These are phyloP conservation scores for Leptinotarsa tumamoca DNA, from an alignment of 2,888 invertebrate genomes.

Conservation along the genomic window DNA sequence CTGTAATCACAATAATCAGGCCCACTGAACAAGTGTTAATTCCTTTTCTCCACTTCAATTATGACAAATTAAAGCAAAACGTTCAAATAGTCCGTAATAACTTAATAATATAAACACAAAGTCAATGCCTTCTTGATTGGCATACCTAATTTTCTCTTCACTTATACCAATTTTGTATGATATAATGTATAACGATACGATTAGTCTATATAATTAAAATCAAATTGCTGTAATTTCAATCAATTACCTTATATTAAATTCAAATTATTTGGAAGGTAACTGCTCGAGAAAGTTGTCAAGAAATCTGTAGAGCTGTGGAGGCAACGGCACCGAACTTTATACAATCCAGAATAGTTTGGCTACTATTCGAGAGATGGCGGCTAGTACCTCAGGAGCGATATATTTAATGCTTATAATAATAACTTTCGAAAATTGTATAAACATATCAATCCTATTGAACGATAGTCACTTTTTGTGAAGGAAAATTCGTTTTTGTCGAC, in stretches of 20 bases:
- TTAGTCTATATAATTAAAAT: conserved; percentile 64
- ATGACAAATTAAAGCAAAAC: conserved; percentile 50
- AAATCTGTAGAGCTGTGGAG: not conserved
- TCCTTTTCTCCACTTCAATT: conserved; percentile 50
- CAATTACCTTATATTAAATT: conserved; percentile 59
- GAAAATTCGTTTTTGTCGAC: no score
- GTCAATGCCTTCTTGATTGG: conserved; percentile 63
- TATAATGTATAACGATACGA: conserved; percentile 62
- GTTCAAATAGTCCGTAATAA: conserved; percentile 44
- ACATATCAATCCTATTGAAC: not conserved
- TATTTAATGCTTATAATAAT: no score
- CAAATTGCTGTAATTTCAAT: conserved; percentile 66
- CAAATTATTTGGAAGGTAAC: conserved; percentile 39
- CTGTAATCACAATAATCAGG: conserved; percentile 47
- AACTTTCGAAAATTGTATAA: not conserved
- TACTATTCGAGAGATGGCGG: not conserved
- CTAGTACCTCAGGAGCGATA: not conserved
- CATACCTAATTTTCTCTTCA: conserved; percentile 61
- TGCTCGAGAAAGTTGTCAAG: conserved; percentile 12
- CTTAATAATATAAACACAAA: conserved; percentile 63
- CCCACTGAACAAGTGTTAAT: conserved; percentile 51
- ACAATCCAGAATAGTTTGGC: not conserved
- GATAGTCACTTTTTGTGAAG: not conserved
- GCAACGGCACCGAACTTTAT: not conserved
- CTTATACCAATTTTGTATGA: conserved; percentile 57